These are phyloP conservation scores for Leiothrix lutea DNA, from an alignment of 2,113 vertebrate species.

Conservation along the genomic window DNA sequence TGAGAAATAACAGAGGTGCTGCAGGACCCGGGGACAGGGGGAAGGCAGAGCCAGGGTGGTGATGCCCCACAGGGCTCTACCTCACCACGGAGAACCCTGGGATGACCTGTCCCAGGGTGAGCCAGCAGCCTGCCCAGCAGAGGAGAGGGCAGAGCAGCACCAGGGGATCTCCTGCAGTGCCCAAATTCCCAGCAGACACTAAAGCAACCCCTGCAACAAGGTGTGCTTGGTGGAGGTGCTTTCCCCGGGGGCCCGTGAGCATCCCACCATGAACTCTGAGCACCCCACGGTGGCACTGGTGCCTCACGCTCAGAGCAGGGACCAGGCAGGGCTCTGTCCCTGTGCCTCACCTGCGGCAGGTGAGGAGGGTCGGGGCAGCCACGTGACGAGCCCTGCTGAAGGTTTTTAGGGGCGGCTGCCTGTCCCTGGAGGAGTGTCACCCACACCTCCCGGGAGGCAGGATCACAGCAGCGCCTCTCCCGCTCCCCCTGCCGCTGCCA, in stretches of 20 bases:
- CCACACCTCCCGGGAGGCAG: background rate
- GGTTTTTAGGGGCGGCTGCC: conserved; percentile 9
- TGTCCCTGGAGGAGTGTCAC: conserved; percentile 45
- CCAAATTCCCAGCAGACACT: background rate
- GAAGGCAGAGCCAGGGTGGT: background rate
- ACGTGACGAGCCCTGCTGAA: conserved; percentile 61
- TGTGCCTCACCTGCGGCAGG: conserved; percentile 69
- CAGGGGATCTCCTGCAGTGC: accelerated
- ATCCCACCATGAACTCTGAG: background rate
- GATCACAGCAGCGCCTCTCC: background rate
- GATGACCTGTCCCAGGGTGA: background rate
- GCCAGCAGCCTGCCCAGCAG: background rate
- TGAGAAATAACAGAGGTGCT: background rate
- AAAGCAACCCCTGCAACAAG: accelerated
- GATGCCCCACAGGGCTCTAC: background rate
- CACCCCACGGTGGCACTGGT: background rate
- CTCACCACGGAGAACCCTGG: background rate
- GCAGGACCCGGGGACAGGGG: accelerated
- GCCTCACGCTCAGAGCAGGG: background rate
- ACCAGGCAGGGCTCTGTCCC: background rate
- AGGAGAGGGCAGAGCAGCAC: background rate
- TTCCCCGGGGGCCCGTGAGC: accelerated
- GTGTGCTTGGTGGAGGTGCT: background rate
- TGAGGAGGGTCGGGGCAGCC: conserved; percentile 61
- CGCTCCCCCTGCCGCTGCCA: background rate